phyloP scores from a whole-genome alignment of 2,113 vertebrate species.

The Ahaetulla prasina region DNA sequence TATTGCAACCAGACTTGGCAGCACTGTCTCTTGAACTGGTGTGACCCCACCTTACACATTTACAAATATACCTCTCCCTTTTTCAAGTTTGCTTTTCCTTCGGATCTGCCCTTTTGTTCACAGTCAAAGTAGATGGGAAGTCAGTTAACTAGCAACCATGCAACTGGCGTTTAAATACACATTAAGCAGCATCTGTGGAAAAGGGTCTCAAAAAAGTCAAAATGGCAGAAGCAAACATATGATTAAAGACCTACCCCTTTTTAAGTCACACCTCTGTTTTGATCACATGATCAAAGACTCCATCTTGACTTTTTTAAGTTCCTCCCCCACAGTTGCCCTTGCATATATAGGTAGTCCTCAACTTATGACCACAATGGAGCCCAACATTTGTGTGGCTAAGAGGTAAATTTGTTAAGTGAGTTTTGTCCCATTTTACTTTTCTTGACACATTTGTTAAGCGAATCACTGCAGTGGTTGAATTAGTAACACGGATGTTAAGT shows the following conservation, averaged over 20 bases:
- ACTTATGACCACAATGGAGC: no score
- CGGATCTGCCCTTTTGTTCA: not conserved
- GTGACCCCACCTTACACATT: not conserved
- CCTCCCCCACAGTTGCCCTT: not conserved
- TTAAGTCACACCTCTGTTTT: not conserved
- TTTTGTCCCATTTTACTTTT: no score
- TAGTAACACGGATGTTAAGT: no score
- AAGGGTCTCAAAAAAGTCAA: not conserved
- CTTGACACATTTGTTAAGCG: no score
- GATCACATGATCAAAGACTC: not conserved
- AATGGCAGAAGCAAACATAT: not conserved
- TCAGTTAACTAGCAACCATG: not conserved
- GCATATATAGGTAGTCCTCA: not conserved
- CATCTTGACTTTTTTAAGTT: not conserved
- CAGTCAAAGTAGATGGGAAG: not conserved
- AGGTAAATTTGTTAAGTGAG: no score
- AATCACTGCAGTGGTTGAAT: no score
- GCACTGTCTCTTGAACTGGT: not conserved
- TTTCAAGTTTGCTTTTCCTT: not conserved
- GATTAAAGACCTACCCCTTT: not conserved
- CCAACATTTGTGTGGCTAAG: no score
- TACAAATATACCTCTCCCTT: not conserved
- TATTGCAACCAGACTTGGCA: not conserved
- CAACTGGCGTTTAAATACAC: not conserved
- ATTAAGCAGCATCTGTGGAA: not conserved